A percentile compares a stretch with the other conserved stretches of the same genome.
These are phyloP conservation scores for Spilosoma lubricipeda DNA, from an alignment of 2,888 invertebrate species.

Conservation along the genomic window DNA sequence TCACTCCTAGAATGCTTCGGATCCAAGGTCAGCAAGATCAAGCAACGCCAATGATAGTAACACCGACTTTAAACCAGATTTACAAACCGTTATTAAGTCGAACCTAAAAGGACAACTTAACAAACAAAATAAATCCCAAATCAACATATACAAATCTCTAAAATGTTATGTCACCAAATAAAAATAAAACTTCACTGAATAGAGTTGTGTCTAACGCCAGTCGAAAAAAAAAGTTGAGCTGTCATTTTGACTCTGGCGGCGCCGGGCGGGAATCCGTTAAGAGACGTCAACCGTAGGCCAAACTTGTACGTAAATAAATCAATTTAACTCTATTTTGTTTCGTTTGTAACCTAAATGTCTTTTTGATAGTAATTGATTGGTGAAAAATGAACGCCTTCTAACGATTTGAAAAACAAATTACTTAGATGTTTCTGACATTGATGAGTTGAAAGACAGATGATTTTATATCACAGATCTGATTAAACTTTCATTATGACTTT, in stretches of 20 bases:
- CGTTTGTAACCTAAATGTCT: conserved; percentile 34
- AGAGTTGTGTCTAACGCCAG: conserved; percentile 67
- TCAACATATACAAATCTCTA: conserved; percentile 57
- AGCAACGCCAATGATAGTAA: neutral
- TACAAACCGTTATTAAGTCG: conserved; percentile 38
- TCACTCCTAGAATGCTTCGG: too few species aligned
- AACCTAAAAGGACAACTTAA: conserved; percentile 47
- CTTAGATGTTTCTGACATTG: neutral
- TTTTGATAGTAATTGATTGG: conserved; percentile 46
- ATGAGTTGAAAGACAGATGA: neutral
- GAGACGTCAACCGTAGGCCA: conserved; percentile 74
- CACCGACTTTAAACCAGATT: conserved; percentile 1
- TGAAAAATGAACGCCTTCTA: conserved; percentile 20
- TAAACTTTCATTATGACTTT: neutral
- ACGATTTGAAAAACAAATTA: neutral
- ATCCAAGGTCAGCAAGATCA: too few species aligned
- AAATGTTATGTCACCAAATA: conserved; percentile 72
- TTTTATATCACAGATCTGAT: neutral
- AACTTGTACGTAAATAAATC: conserved; percentile 62
- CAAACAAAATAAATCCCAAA: conserved; percentile 57
- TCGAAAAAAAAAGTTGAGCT: conserved; percentile 66
- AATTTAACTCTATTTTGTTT: conserved; percentile 41
- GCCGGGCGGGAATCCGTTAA: conserved; percentile 73
- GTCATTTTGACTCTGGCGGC: conserved; percentile 79
- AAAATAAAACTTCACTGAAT: conserved; percentile 67